These are phyloP conservation scores for Philotrypesis tridentata DNA, from an alignment of 1,140 invertebrate genomes.

Conservation along the genomic window DNA sequence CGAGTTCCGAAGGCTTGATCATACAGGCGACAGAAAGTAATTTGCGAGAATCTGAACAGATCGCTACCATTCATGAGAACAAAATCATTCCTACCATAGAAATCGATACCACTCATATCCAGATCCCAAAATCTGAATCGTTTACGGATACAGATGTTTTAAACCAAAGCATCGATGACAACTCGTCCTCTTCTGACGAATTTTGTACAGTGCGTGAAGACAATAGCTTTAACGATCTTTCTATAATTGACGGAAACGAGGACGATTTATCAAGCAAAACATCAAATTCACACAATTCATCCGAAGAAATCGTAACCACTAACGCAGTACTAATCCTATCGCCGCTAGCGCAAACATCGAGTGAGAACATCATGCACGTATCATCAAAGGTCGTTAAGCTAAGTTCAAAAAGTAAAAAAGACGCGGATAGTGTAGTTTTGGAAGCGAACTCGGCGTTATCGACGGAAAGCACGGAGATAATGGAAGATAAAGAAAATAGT, in stretches of 20 bases:
- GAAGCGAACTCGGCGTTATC: neutral
- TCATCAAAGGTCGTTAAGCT: conserved; percentile 43
- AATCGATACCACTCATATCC: neutral
- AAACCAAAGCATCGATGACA: conserved; percentile 19
- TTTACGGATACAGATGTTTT: neutral
- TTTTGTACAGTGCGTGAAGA: conserved; percentile 44
- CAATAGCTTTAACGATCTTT: conserved; percentile 15
- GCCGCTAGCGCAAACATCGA: conserved; percentile 34
- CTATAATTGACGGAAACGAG: neutral
- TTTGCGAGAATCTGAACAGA: conserved; percentile 41
- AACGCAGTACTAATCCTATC: conserved; percentile 47
- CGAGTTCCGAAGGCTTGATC: neutral
- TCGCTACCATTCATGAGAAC: neutral
- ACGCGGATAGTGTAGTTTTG: neutral
- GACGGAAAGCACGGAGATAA: neutral
- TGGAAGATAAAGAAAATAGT: neutral
- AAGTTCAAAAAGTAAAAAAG: conserved; percentile 12
- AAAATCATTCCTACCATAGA: conserved; percentile 11
- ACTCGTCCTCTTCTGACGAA: conserved; percentile 39
- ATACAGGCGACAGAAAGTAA: conserved; percentile 41
- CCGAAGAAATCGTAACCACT: conserved; percentile 18
- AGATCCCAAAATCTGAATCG: neutral
- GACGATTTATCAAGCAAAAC: conserved; percentile 30
- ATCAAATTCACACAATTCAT: conserved; percentile 31
- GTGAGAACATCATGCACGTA: conserved; percentile 25